Percentiles rank a stretch among this genome's conserved stretches.
These are phyloP conservation scores for Papilio elwesi DNA, from an alignment of 2,888 invertebrate genomes.

Conservation along the genomic window DNA sequence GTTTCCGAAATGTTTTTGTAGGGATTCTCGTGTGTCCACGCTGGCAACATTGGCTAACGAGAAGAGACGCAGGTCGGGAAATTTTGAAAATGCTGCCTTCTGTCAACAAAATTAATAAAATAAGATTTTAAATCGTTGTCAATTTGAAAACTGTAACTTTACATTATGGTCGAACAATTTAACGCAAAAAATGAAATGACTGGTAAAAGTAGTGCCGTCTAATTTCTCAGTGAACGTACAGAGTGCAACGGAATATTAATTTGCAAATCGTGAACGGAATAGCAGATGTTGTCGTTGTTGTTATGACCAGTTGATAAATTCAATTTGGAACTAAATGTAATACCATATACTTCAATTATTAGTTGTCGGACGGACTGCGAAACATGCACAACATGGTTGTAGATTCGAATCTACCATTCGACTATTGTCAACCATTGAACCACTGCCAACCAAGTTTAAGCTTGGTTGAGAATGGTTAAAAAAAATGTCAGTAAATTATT, in stretches of 20 bases:
- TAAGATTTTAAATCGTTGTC: background rate
- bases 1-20: slow-evolving; percentile 93
- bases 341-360: background rate
- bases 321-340: background rate
- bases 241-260: background rate
- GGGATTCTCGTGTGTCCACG: slow-evolving; percentile 94
- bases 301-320: background rate
- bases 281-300: background rate
- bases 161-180: background rate
- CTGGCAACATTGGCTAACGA: slow-evolving; percentile 96
- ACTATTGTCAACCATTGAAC: no score
- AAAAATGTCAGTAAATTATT: no score
- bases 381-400: no score
- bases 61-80: slow-evolving; percentile 93
- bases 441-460: no score
- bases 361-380: no score
- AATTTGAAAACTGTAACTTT: no score
- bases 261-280: background rate
- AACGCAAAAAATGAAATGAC: background rate
- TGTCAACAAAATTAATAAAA: slow-evolving; percentile 68
- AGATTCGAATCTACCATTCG: no score
- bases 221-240: background rate
- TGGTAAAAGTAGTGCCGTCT: background rate
- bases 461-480: no score
- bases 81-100: slow-evolving; percentile 97